Conservation (phyloP, 2,797 vertebrate genomes). For the Manis javanica region DNA sequence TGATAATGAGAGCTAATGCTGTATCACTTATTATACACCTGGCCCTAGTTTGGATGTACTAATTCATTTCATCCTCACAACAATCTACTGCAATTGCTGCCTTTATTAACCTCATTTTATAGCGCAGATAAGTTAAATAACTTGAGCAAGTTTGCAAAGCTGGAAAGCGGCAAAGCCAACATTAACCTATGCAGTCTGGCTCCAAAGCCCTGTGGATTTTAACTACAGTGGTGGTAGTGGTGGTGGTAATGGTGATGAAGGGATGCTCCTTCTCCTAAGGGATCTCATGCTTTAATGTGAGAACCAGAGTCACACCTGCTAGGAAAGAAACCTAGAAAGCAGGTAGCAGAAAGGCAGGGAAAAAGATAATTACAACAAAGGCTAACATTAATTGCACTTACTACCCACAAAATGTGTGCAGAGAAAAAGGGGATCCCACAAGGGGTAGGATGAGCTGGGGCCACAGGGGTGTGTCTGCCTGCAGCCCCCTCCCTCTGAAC, state of each 20-base stretch:
- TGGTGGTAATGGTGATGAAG: too few relatives aligned
- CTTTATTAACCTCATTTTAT: neutral
- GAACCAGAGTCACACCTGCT: neutral
- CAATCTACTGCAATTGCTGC: neutral
- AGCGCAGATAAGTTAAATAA: slow-evolving; percentile 5
- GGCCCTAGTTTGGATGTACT: neutral
- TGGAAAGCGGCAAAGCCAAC: neutral
- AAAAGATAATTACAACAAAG: neutral
- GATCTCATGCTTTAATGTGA: neutral
- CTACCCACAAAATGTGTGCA: neutral
- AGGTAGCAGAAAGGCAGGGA: neutral
- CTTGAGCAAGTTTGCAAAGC: neutral
- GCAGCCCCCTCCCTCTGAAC: too few relatives aligned
- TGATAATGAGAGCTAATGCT: neutral
- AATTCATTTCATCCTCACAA: neutral
- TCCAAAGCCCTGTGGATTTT: neutral
- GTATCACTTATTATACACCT: neutral
- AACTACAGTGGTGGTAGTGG: neutral
- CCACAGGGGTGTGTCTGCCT: accelerated
- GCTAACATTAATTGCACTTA: neutral
- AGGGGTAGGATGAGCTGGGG: neutral
- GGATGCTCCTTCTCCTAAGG: neutral
- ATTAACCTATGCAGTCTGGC: neutral
- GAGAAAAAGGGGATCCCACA: neutral
- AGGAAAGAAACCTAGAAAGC: slow-evolving; percentile 53